These are phyloP conservation scores for Henricia sp. DNA, from an alignment of 53 echinoderm and acorn worm genomes.

Conservation along the genomic window DNA sequence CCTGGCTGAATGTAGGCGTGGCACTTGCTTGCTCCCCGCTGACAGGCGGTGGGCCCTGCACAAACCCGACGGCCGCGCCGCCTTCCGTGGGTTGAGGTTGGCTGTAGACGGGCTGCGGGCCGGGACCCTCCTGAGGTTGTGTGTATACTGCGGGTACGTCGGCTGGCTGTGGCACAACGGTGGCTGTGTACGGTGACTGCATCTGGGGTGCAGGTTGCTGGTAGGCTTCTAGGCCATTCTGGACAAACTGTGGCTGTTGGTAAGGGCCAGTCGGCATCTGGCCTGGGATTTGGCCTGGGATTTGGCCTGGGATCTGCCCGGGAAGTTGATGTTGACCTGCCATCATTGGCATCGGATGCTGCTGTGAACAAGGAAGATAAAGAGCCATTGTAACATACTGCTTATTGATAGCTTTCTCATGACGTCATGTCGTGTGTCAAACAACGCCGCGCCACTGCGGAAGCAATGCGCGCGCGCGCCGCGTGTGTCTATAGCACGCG, in stretches of 20 bases:
- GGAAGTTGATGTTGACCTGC: conserved; percentile 47
- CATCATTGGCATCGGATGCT: conserved; percentile 64
- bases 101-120: conserved; percentile 73
- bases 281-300: conserved; percentile 57
- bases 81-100: conserved; percentile 63
- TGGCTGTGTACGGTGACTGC: conserved; percentile 64
- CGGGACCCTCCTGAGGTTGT: conserved; percentile 76
- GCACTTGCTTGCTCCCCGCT: conserved; percentile 38
- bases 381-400: conserved; percentile 37
- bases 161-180: conserved; percentile 79
- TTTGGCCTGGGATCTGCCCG: conserved; percentile 55
- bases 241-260: conserved; percentile 70
- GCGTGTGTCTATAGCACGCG: too few relatives aligned
- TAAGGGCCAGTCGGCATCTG: conserved; percentile 68
- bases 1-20: conserved; percentile 59
- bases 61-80: conserved; percentile 52
- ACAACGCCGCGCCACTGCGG: too few relatives aligned
- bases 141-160: conserved; percentile 61
- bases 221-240: conserved; percentile 74
- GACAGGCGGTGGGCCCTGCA: conserved; percentile 48
- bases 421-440: too few relatives aligned
- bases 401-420: too few relatives aligned
- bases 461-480: too few relatives aligned
- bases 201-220: conserved; percentile 61
- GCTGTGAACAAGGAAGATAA: conserved; percentile 40